Evolutionary conservation across 2,888 invertebrate genomes (phyloP), one percentile per base, ranked within the genome.

Genomic region (Polymixis flavicincta): DNA sequence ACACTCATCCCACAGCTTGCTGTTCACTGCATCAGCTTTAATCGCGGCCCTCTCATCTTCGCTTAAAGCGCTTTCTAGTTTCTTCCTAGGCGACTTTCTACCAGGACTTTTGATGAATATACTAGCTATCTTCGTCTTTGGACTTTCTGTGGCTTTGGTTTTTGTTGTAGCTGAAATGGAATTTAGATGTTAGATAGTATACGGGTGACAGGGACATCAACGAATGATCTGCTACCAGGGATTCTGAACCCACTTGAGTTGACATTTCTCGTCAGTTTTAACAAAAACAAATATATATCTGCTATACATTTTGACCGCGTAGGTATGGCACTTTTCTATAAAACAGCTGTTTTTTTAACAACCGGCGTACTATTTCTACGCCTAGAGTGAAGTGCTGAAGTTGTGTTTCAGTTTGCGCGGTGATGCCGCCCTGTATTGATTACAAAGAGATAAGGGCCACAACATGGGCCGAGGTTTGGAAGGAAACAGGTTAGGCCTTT

Each of bases 1-100:
- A 77, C 98, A 98, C 81, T 97, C 97, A 0, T 95, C 91, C 98
- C 98, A 98, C 6, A 97, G 90, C 88, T 97, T 98, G 52, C 91
- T 88, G 90, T 98, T 98, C 2, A 90, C 83, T 0, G 85, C 87
- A 87, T 98, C 98, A 0, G 96, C 85, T 90, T 94, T 77, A 92
- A 96, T 90, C 86, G 88, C 91, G 87, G 96, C 78, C 73, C 81
- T 90, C 88, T 97, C 94, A 85, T 97, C 89, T n/a, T 90, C 45
- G 78, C 82, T 93, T 0, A 96, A 85, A 0, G 75, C 83, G 61
- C 89, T 87, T 28, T 82, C 90, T 32, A 60, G 74, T 28, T 78
- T 87, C 59, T 88, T 91, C 37, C 85, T 42, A 8, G 64, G 85
- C 76, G 85, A 86, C 76, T 91, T 90, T 61, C 69, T 82, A 14